Evolutionary conservation across 2,113 vertebrate genomes (phyloP).

Genomic region (Prolemur simus): DNA sequence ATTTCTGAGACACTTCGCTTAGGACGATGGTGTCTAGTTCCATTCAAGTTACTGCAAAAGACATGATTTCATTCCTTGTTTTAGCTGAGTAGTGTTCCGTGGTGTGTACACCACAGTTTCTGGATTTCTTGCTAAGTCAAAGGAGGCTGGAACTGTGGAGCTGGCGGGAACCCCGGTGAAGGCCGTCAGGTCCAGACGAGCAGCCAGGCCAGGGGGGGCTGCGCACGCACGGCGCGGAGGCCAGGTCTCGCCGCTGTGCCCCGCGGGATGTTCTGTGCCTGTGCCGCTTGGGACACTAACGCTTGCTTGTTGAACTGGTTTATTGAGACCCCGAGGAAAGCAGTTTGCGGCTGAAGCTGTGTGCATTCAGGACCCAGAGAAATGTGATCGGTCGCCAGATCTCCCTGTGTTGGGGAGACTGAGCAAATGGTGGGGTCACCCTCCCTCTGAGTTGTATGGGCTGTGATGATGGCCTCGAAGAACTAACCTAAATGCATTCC

Average conservation of each 20-base stretch:
- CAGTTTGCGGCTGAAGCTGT: background rate
- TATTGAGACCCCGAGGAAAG: background rate
- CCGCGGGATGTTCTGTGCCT: fast-evolving
- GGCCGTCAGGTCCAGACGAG: background rate
- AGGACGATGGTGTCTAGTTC: too few relatives aligned
- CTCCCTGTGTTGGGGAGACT: background rate
- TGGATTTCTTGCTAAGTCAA: background rate
- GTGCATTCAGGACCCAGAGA: background rate
- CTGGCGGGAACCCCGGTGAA: background rate
- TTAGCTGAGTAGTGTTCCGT: too few relatives aligned
- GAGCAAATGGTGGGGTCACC: background rate
- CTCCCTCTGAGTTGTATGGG: background rate
- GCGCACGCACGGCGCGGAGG: too few relatives aligned
- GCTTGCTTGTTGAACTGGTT: background rate
- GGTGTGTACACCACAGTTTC: background rate
- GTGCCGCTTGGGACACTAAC: fast-evolving
- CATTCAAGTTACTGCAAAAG: too few relatives aligned
- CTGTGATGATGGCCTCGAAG: background rate
- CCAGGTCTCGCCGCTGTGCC: fast-evolving
- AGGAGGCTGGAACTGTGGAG: background rate
- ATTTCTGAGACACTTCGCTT: too few relatives aligned
- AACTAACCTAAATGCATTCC: background rate
- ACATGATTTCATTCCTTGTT: too few relatives aligned
- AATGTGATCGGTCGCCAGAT: background rate
- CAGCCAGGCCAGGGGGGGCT: background rate